Percentiles rank a stretch among this genome's conserved stretches.
These are phyloP conservation scores for Tillus elongatus DNA, from an alignment of 2,888 invertebrate genomes.

Conservation along the genomic window DNA sequence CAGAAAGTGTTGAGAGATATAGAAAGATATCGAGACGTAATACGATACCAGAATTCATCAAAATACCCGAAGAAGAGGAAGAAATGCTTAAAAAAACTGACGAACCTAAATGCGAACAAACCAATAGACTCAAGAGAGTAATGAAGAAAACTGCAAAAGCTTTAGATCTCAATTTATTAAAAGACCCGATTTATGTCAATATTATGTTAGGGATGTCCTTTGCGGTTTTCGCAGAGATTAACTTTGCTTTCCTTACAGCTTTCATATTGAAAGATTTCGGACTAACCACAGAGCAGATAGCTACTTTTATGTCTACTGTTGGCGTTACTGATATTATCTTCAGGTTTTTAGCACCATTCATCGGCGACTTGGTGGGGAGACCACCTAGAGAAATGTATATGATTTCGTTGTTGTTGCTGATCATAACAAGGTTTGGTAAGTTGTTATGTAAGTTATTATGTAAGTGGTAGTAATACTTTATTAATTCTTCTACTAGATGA, in stretches of 20 bases:
- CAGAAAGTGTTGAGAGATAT: no score
- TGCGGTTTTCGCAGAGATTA: slow-evolving; percentile 60
- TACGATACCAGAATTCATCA: no score
- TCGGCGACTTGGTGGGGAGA: slow-evolving; percentile 54
- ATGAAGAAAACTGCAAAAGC: slow-evolving; percentile 43
- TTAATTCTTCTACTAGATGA: no score
- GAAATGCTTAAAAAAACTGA: no score
- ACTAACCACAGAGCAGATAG: slow-evolving; percentile 50
- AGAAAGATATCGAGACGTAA: no score
- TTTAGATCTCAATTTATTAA: slow-evolving; percentile 56
- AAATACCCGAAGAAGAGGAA: no score
- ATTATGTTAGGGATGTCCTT: slow-evolving; percentile 59
- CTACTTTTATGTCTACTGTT: slow-evolving; percentile 53
- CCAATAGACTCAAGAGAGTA: no score
- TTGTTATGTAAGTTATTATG: no score
- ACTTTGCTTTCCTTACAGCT: slow-evolving; percentile 57
- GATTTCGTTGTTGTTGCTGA: slow-evolving; percentile 50
- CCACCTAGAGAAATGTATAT: slow-evolving; percentile 57
- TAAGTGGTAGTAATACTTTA: no score
- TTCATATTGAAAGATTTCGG: slow-evolving; percentile 57
- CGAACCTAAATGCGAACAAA: no score
- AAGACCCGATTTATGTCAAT: slow-evolving; percentile 57
- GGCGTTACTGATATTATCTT: slow-evolving; percentile 49
- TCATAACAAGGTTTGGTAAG: slow-evolving; percentile 56
- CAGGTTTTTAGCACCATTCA: slow-evolving; percentile 54